Conservation (phyloP, 2,113 vertebrate species). For the Onychorhynchus coronatus region DNA sequence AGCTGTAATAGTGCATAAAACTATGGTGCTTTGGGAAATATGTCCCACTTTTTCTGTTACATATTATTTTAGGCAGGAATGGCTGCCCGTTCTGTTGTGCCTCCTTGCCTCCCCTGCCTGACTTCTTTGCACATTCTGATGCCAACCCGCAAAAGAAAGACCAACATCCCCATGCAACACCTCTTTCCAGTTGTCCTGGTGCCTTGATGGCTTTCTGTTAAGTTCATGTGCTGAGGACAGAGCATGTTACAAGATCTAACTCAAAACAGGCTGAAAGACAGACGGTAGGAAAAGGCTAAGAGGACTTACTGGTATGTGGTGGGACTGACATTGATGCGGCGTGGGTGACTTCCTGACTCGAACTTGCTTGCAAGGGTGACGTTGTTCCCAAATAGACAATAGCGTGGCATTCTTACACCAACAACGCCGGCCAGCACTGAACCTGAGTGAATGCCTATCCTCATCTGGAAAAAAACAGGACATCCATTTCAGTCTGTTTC, state of each 20-base stretch:
- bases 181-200: background rate
- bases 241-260: background rate
- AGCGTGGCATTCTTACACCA: conserved; percentile 97
- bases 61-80: background rate
- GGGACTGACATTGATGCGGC: conserved; percentile 95
- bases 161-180: too few species aligned
- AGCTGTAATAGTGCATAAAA: background rate
- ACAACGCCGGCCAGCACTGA: conserved; percentile 96
- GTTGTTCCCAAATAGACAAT: conserved; percentile 98
- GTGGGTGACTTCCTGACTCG: conserved; percentile 95
- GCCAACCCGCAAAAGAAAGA: background rate
- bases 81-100: background rate
- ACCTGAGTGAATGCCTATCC: conserved; percentile 96
- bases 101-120: background rate
- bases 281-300: background rate
- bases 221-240: background rate
- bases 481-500: background rate
- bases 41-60: background rate
- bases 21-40: accelerated
- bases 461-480: conserved; percentile 75
- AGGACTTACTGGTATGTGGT: conserved; percentile 93
- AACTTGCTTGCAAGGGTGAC: conserved; percentile 98
- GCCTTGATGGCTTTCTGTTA: background rate
- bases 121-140: background rate
- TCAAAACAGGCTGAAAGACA: background rate